phyloP scores from a whole-genome alignment of 2,113 vertebrate genomes.

The Sphaerodactylus townsendi region DNA sequence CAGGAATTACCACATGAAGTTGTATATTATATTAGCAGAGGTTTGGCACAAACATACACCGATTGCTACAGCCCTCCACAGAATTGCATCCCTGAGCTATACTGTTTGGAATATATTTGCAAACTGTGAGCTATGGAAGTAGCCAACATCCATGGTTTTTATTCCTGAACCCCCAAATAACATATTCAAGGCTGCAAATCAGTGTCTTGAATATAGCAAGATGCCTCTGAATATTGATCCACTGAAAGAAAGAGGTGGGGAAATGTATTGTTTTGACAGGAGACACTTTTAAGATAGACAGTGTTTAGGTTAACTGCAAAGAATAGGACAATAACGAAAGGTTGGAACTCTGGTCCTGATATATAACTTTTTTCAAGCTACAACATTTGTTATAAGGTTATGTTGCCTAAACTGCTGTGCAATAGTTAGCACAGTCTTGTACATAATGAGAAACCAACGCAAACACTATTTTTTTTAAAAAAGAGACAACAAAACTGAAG shows the following conservation, averaged over 20 bases:
- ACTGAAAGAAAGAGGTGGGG: not conserved
- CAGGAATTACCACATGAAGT: not conserved
- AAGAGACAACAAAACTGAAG: not conserved
- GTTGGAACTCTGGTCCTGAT: not conserved
- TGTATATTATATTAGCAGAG: not conserved
- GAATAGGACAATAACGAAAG: not conserved
- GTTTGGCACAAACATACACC: not conserved
- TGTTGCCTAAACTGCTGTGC: not conserved
- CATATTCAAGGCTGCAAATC: not conserved
- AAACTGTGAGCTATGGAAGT: not conserved
- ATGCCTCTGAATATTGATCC: not conserved
- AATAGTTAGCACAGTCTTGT: not conserved
- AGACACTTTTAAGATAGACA: not conserved
- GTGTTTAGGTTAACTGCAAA: not conserved
- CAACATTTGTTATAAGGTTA: not conserved
- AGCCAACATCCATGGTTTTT: not conserved
- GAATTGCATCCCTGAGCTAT: not conserved
- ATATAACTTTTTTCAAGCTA: not conserved
- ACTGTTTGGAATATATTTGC: not conserved
- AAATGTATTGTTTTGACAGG: not conserved
- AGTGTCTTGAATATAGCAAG: not conserved
- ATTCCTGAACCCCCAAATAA: not conserved
- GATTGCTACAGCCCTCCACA: not conserved
- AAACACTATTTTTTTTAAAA: not conserved
- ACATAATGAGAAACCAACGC: not conserved